These are phyloP conservation scores for Drosophila nigrodunni DNA, from an alignment of 1,140 invertebrate genomes.

Conservation along the genomic window DNA sequence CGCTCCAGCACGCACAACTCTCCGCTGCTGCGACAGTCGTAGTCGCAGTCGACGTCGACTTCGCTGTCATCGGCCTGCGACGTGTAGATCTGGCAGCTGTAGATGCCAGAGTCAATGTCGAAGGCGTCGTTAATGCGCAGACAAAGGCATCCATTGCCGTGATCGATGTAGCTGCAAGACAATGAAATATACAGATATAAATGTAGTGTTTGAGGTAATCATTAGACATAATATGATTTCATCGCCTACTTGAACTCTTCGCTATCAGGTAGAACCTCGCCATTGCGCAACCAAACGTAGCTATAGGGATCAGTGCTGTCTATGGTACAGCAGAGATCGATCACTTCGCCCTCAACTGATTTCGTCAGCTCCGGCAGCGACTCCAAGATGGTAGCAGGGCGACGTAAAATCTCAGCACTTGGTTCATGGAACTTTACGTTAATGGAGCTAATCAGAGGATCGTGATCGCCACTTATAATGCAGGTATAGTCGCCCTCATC, in stretches of 20 bases:
- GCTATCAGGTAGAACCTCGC: constrained; percentile 88
- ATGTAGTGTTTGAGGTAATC: constrained; percentile 6
- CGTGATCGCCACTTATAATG: constrained; percentile 87
- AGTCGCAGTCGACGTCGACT: constrained; percentile 17
- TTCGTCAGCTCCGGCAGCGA: constrained; percentile 69
- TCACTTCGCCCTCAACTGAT: constrained; percentile 87
- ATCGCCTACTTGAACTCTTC: constrained; percentile 85
- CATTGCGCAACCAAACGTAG: constrained; percentile 90
- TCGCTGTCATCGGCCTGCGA: constrained; percentile 44
- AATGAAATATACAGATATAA: too few species aligned
- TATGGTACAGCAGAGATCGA: constrained; percentile 86
- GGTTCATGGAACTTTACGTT: constrained; percentile 55
- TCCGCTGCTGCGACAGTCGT: constrained; percentile 74
- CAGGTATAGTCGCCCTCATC: constrained; percentile 90
- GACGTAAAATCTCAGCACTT: constrained; percentile 23
- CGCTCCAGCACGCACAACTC: constrained; percentile 75
- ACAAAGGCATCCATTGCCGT: constrained; percentile 87
- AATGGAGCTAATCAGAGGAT: constrained; percentile 84
- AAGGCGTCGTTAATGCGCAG: constrained; percentile 88
- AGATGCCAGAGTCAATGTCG: constrained; percentile 89
- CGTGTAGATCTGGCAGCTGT: constrained; percentile 87
- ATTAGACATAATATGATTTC: not conserved
- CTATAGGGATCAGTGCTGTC: constrained; percentile 87
- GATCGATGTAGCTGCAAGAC: constrained; percentile 86
- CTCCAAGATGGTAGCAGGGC: constrained; percentile 50